Evolutionary conservation across 1,140 invertebrate genomes (phyloP).

Genomic region (Saxidomus purpurata): DNA sequence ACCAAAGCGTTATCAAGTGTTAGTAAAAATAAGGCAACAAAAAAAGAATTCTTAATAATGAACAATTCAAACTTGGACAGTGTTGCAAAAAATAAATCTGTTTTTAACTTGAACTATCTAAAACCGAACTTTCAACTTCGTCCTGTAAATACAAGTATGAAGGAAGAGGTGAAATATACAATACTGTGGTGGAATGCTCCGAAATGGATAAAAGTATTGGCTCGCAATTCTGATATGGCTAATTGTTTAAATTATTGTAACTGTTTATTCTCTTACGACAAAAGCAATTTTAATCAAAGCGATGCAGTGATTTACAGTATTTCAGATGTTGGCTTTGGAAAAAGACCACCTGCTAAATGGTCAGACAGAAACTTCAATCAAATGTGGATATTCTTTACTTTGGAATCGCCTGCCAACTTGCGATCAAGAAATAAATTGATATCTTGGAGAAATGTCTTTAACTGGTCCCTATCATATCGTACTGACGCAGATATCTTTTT

Average conservation of each 20-base stretch:
- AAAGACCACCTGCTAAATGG: neutral
- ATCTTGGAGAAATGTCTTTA: constrained; percentile 24
- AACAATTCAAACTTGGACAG: too few species aligned
- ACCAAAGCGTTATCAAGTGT: too few species aligned
- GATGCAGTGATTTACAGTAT: neutral
- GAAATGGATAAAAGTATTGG: neutral
- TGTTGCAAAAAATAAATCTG: too few species aligned
- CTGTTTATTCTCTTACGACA: neutral
- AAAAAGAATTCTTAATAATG: too few species aligned
- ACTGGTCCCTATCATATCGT: constrained; percentile 51
- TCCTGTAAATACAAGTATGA: too few species aligned
- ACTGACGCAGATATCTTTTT: constrained; percentile 40
- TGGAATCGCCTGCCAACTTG: constrained; percentile 6
- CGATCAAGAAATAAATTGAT: neutral
- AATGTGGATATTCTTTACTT: constrained; percentile 45
- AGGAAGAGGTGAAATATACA: neutral
- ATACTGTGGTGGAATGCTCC: neutral
- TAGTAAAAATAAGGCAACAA: too few species aligned
- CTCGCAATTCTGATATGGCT: neutral
- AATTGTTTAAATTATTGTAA: neutral
- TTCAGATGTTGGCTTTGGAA: neutral
- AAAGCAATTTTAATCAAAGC: neutral
- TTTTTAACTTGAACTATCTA: too few species aligned
- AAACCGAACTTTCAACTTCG: too few species aligned
- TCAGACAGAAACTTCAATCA: neutral